These are phyloP conservation scores for Noctua janthina DNA, from an alignment of 2,888 invertebrate genomes.

Conservation along the genomic window DNA sequence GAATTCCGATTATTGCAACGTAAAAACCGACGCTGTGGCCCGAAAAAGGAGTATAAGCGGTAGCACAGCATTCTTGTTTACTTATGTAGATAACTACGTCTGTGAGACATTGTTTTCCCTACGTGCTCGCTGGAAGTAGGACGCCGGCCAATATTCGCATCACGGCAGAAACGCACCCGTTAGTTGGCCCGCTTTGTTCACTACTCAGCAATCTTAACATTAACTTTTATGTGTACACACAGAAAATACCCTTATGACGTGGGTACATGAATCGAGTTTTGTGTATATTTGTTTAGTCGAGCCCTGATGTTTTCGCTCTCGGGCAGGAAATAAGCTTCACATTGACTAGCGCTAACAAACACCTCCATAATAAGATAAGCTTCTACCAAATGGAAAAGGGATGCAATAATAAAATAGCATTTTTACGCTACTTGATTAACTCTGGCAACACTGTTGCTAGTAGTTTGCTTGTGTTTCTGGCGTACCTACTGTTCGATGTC, in stretches of 20 bases:
- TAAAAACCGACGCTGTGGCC: slow-evolving; percentile 22
- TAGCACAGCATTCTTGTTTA: slow-evolving; percentile 46
- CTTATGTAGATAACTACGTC: slow-evolving; percentile 60
- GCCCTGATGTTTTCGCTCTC: slow-evolving; percentile 52
- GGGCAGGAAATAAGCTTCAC: slow-evolving; percentile 55
- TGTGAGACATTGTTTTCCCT: slow-evolving; percentile 59
- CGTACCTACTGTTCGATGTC: slow-evolving; percentile 13
- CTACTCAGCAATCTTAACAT: slow-evolving; percentile 73
- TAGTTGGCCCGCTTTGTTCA: slow-evolving; percentile 65
- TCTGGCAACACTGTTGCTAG: slow-evolving; percentile 28
- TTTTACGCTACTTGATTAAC: slow-evolving; percentile 55
- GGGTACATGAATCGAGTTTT: slow-evolving; percentile 64
- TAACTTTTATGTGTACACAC: slow-evolving; percentile 71
- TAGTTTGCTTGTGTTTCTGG: slow-evolving; percentile 24
- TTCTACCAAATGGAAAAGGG: slow-evolving; percentile 55
- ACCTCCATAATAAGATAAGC: slow-evolving; percentile 62
- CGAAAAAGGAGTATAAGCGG: slow-evolving; percentile 39
- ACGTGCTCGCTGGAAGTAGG: slow-evolving; percentile 58
- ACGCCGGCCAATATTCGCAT: slow-evolving; percentile 64
- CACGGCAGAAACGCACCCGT: slow-evolving; percentile 65
- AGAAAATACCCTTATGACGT: slow-evolving; percentile 67
- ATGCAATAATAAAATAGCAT: slow-evolving; percentile 55
- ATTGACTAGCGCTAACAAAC: slow-evolving; percentile 56
- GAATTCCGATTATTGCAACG: slow-evolving; percentile 49
- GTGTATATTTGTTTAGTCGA: slow-evolving; percentile 59